phyloP scores from a whole-genome alignment of 2,888 invertebrate species.

The Colostygia pectinataria region DNA sequence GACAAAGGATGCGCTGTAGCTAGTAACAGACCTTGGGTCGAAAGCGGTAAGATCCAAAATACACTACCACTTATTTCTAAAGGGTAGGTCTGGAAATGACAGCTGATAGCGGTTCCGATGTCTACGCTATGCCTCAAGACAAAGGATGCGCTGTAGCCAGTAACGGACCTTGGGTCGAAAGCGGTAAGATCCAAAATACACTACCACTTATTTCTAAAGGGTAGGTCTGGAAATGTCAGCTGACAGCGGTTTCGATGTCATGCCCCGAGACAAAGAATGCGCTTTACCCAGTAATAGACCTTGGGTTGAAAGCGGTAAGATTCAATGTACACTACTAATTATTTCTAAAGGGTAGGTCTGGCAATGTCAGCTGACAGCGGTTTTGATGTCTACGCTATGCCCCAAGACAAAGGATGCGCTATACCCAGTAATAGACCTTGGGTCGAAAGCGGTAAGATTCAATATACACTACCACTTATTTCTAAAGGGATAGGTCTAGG shows the following conservation, averaged over 20 bases:
- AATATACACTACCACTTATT: too few relatives aligned
- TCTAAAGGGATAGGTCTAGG: too few relatives aligned
- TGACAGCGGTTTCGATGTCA: constrained; percentile 90
- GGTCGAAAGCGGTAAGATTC: constrained; percentile 73
- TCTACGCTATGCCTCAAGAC: constrained; percentile 87
- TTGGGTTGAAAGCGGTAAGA: constrained; percentile 77
- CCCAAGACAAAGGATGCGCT: constrained; percentile 68
- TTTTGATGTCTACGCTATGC: constrained; percentile 91
- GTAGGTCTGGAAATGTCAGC: constrained; percentile 87
- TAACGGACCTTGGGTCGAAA: constrained; percentile 79
- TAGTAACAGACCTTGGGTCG: constrained; percentile 77
- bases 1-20: constrained; percentile 56
- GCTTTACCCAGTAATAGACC: constrained; percentile 66
- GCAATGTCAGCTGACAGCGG: constrained; percentile 90
- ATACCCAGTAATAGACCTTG: constrained; percentile 70
- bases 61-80: too few relatives aligned
- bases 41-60: constrained; percentile 59
- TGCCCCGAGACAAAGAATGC: constrained; percentile 79
- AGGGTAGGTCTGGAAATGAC: constrained; percentile 88
- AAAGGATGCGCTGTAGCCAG: constrained; percentile 56
- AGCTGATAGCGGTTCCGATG: constrained; percentile 90
- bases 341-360: too few relatives aligned
- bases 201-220: too few relatives aligned
- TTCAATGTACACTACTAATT: not conserved
- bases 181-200: constrained; percentile 51